Evolutionary conservation across 1,140 invertebrate genomes (phyloP), one percentile per base, ranked within the genome.

Genomic region (Panulirus ornatus): DNA sequence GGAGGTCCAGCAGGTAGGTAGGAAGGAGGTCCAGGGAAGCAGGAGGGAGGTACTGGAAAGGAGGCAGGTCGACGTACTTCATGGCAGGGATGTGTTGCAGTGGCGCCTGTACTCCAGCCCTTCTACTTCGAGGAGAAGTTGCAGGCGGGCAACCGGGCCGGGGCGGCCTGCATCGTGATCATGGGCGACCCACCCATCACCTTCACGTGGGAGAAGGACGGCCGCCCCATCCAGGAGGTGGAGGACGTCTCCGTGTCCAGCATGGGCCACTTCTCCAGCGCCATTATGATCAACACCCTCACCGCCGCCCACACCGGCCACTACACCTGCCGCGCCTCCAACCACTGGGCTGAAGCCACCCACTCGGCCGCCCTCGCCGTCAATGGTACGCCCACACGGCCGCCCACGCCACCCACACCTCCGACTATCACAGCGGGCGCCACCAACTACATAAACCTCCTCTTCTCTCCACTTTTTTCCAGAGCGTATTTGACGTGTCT

Each of bases 181-280:
- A 96, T 96, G 93, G 97, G 97, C 79, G 96, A 97, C 94, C 94
- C 96, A 63, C 97, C 97, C 16, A 93, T 97, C 92, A 95, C 95
- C 42, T 96, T 97, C 90, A 95, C 94, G 8, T 97, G 97, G 97
- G 95, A 95, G 84, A 97, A 97, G 94, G 96, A 97, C 92, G 95
- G 95, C 78, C 94, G 95, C 8, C 94, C 95, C 40, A 94, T 97
- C 47, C 40, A 87, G 82, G 63, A 91, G 44, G 51, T 88, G 30
- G 75, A 81, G 3, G 87, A 71, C 54, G 81, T 91, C 27, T 63
- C 90, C n/a, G 58, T 86, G 38, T 85, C 73, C 34, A 85, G 84
- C 44, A 83, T 91, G 66, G 87, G 82, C 84, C 63, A 91, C 92
- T 58, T 92, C 93, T 96, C 96, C 88, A 96, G 96, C 93, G 95